phyloP scores from a whole-genome alignment of 2,888 invertebrate species.

The Tachina grossa region DNA sequence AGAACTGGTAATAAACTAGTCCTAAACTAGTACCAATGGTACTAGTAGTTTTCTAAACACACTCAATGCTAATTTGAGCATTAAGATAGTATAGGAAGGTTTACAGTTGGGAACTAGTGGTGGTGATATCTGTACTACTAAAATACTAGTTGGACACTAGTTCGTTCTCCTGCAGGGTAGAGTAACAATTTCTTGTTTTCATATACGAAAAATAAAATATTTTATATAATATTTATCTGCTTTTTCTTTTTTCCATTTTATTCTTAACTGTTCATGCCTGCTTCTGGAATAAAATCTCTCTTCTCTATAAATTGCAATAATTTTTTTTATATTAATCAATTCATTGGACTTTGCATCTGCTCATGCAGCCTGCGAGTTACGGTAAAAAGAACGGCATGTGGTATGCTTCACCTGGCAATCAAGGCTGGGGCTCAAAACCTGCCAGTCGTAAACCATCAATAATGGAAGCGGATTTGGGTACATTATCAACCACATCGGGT shows the following conservation, averaged over 20 bases:
- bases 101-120: too few species aligned
- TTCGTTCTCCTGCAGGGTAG: too few species aligned
- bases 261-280: not conserved
- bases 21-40: too few species aligned
- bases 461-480: slow-evolving; percentile 88
- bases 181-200: slow-evolving; percentile 29
- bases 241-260: not conserved
- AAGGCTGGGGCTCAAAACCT: slow-evolving; percentile 86
- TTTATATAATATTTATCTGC: slow-evolving; percentile 32
- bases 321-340: slow-evolving; percentile 16
- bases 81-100: too few species aligned
- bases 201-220: slow-evolving; percentile 16
- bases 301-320: slow-evolving; percentile 5
- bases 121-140: too few species aligned
- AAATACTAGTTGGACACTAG: too few species aligned
- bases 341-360: slow-evolving; percentile 21
- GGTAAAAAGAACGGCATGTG: slow-evolving; percentile 95
- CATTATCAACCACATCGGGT: slow-evolving; percentile 86
- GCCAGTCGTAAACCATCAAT: slow-evolving; percentile 92
- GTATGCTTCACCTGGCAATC: slow-evolving; percentile 87
- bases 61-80: too few species aligned
- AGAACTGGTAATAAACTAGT: too few species aligned
- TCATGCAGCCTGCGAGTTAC: slow-evolving; percentile 91
- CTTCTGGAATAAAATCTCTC: slow-evolving; percentile 24
- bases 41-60: too few species aligned